Evolutionary conservation across 2,113 vertebrate species (phyloP).

Genomic region (Dissostichus mawsoni): DNA sequence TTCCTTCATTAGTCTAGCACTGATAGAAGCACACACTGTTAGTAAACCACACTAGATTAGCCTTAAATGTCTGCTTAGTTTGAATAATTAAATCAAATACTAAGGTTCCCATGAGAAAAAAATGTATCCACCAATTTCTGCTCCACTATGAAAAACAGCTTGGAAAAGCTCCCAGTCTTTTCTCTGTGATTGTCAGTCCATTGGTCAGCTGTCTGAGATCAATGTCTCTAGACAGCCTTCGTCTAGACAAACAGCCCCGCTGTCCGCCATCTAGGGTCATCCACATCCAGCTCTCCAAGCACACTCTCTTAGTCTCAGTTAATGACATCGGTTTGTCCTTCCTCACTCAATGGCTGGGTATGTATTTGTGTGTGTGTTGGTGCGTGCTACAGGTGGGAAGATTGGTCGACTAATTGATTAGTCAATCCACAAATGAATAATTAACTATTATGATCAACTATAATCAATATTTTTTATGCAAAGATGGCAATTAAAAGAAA

Average conservation of each 20-base stretch:
- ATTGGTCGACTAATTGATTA: too few species aligned
- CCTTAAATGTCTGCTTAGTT: constrained; percentile 6
- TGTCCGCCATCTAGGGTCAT: constrained; percentile 62
- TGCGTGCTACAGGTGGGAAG: neutral
- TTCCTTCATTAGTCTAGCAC: constrained; percentile 38
- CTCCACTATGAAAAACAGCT: constrained; percentile 13
- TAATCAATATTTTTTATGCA: too few species aligned
- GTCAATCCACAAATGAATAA: too few species aligned
- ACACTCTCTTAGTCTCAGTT: constrained; percentile 48
- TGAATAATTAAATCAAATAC: neutral
- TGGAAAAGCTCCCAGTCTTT: constrained; percentile 32
- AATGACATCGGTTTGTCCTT: constrained; percentile 66
- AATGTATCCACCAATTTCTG: constrained; percentile 12
- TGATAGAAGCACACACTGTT: neutral
- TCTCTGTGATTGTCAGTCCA: constrained; percentile 47
- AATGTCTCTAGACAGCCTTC: constrained; percentile 57
- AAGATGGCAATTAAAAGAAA: too few species aligned
- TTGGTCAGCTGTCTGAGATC: constrained; percentile 54
- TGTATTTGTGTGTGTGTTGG: neutral
- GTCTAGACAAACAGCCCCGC: constrained; percentile 59
- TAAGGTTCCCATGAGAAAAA: neutral
- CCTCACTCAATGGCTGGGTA: constrained; percentile 26
- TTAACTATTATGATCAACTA: too few species aligned
- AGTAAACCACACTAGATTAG: neutral
- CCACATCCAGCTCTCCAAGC: constrained; percentile 52